Base-by-base conservation (phyloP, 2,113 vertebrate genomes). In the Meriones unguiculatus region DNA sequence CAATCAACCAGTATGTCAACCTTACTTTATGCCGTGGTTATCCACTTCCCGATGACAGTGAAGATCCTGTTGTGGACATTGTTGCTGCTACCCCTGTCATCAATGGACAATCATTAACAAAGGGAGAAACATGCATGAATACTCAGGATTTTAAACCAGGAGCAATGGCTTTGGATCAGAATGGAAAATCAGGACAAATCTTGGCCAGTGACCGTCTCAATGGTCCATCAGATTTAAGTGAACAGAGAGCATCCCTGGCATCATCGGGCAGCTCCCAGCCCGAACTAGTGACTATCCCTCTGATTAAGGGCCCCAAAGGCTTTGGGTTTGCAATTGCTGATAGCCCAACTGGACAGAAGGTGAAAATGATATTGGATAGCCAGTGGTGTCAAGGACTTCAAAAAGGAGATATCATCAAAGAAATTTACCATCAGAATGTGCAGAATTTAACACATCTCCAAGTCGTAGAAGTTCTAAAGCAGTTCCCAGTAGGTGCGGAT, bases 251-350 rank as follows among this genome's bases (percentile, higher is more conserved):
- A 46, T 99, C 99, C 54, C 41, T 98, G 77, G 99, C 99, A 4
- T 98, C 99, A 24, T 99, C 99, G 0, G 98, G 97, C 70, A 97
- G 98, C 97, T 98, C 99, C n/a, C 99, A 99, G 97, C 98, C 99
- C 0, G 99, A 99, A 98, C 98, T 99, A 95, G 99, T 99, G 92
- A 99, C 99, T 91, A 98, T 99, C 91, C 98, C 99, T 28, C 97
- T 99, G 91, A 87, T 99, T n/a, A 99, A 99, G 97, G 99, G 99
- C 14, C 99, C 99, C 0, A 99, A 99, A 73, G 99, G 99, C 11
- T 99, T 99, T 65, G 99, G 99, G 65, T 99, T 99, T 88, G 99
- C 99, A 89, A 99, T 99, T 57, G 99, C 99, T 0, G 99, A 99
- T 96, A 99, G 99, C 93, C 99, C 99, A 4, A 98, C 99, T 24